These are phyloP conservation scores for Furcifer pardalis DNA, from an alignment of 2,797 vertebrate genomes.

Conservation along the genomic window DNA sequence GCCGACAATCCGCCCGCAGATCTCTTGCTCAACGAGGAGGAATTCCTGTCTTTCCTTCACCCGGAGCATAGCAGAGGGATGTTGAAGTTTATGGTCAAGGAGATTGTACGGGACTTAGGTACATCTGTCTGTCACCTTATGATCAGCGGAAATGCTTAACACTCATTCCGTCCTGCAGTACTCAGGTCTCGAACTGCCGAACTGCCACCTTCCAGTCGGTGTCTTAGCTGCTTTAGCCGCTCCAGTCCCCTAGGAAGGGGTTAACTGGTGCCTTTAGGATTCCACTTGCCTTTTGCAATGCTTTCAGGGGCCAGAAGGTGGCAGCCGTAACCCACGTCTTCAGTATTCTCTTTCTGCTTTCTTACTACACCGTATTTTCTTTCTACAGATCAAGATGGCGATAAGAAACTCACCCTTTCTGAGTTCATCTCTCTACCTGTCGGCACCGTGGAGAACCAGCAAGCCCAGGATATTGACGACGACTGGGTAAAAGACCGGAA, in stretches of 20 bases:
- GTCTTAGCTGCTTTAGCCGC: too few species aligned
- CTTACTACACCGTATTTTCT: background rate
- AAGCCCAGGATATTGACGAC: conserved; percentile 93
- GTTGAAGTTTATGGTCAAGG: conserved; percentile 97
- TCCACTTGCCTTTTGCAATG: background rate
- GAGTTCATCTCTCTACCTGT: conserved; percentile 95
- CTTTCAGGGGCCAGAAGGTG: background rate
- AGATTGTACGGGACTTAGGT: conserved; percentile 94
- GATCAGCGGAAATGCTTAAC: background rate
- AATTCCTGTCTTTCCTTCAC: conserved; percentile 95
- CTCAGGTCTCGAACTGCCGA: too few species aligned
- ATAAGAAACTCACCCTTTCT: conserved; percentile 89
- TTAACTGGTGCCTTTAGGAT: background rate
- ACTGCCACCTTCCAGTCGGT: too few species aligned
- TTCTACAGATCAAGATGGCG: conserved; percentile 88
- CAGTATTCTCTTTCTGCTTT: too few species aligned
- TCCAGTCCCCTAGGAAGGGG: background rate
- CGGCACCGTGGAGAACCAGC: conserved; percentile 95
- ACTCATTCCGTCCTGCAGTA: too few species aligned
- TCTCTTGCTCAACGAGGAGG: conserved; percentile 88
- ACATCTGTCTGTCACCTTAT: background rate
- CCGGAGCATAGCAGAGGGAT: conserved; percentile 95
- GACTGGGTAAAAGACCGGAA: conserved; percentile 94
- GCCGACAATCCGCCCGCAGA: conserved; percentile 91
- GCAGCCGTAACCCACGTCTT: background rate